Percentiles rank a stretch among this genome's conserved stretches.
phyloP scores from a whole-genome alignment of 2,888 invertebrate species.

The Athetis lepigone region DNA sequence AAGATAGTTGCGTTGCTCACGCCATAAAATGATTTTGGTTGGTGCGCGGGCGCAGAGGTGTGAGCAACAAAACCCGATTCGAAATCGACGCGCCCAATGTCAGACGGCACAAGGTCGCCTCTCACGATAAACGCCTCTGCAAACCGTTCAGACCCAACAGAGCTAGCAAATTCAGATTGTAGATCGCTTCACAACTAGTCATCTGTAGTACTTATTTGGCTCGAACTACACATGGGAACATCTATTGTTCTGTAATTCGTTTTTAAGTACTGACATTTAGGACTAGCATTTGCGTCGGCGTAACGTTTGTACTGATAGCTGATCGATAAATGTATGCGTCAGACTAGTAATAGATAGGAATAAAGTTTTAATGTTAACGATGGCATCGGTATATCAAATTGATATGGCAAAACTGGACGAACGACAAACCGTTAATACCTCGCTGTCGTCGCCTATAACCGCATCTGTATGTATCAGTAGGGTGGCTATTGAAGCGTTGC shows the following conservation, averaged over 20 bases:
- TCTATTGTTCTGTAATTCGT: slow-evolving; percentile 69
- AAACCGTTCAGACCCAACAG: slow-evolving; percentile 66
- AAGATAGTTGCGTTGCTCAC: slow-evolving; percentile 40
- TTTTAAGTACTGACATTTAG: slow-evolving; percentile 67
- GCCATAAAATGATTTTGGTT: slow-evolving; percentile 49
- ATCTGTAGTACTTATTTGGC: slow-evolving; percentile 68
- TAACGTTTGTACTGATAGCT: slow-evolving; percentile 41
- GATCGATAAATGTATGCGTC: slow-evolving; percentile 41
- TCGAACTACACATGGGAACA: slow-evolving; percentile 64
- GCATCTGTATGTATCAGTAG: slow-evolving; percentile 55
- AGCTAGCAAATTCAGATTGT: slow-evolving; percentile 67
- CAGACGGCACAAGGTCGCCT: slow-evolving; percentile 84
- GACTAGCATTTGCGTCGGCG: slow-evolving; percentile 45
- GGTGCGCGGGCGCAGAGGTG: slow-evolving; percentile 73
- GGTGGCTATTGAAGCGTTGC: slow-evolving; percentile 63
- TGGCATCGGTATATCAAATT: slow-evolving; percentile 41
- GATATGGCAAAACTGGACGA: slow-evolving; percentile 47
- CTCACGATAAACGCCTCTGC: slow-evolving; percentile 81
- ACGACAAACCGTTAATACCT: slow-evolving; percentile 44
- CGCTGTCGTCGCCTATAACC: slow-evolving; percentile 47
- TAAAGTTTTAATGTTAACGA: slow-evolving; percentile 50
- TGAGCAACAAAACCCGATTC: slow-evolving; percentile 75
- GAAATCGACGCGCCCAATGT: slow-evolving; percentile 85
- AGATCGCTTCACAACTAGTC: slow-evolving; percentile 67
- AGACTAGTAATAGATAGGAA: slow-evolving; percentile 44